phyloP scores from a whole-genome alignment of 2,888 invertebrate genomes.

The Sphaerophoria rueppellii region DNA sequence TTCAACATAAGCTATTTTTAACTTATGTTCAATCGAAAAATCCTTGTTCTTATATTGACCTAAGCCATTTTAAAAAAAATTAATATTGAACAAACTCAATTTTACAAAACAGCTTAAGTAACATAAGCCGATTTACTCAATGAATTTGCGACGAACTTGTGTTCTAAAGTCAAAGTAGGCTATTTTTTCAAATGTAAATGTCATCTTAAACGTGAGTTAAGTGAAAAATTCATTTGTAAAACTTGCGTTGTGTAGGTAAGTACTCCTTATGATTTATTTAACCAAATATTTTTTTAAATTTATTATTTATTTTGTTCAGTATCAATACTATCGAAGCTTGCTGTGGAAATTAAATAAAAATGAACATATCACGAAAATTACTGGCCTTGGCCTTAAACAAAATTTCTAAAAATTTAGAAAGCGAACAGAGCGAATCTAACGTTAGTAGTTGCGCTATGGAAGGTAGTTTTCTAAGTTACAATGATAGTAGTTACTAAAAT shows the following conservation, averaged over 20 bases:
- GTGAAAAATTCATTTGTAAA: conserved; percentile 33
- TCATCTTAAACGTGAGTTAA: conserved; percentile 4
- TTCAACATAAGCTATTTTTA: conserved; percentile 1
- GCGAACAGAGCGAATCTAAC: not conserved
- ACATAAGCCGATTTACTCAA: conserved; percentile 5
- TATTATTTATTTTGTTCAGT: not conserved
- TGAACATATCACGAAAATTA: not conserved
- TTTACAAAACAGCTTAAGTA: conserved; percentile 19
- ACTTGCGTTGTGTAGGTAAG: conserved; percentile 3
- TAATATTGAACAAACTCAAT: not conserved
- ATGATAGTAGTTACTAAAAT: not conserved
- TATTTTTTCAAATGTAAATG: conserved; percentile 7
- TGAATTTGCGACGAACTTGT: not conserved
- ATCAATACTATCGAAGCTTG: not conserved
- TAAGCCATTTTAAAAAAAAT: conserved; percentile 32
- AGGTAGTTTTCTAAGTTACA: not conserved
- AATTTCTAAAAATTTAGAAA: not conserved
- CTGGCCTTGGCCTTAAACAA: not conserved
- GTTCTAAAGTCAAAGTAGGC: conserved; percentile 5
- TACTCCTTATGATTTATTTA: not conserved
- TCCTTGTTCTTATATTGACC: conserved; percentile 24
- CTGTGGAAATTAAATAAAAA: not conserved
- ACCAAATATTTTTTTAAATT: not conserved
- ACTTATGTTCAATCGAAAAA: conserved; percentile 22
- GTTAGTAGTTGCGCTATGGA: not conserved